Evolutionary conservation across 2,888 invertebrate species (phyloP).

Genomic region (Cheilosia vernalis): DNA sequence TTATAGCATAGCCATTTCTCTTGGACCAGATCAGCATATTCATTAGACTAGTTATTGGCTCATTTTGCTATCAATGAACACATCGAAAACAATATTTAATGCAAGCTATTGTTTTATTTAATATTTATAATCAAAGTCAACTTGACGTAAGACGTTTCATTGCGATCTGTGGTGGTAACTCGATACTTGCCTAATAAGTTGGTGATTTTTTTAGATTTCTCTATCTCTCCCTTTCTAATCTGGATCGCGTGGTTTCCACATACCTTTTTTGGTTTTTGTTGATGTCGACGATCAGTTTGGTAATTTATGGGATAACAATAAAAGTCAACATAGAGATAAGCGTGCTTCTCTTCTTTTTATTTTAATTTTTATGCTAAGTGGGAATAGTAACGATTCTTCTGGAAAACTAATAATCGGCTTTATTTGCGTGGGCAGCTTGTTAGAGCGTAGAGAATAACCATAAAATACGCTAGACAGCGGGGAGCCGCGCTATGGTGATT

Average conservation of each 20-base stretch:
- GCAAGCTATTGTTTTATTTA: neutral
- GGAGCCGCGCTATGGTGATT: neutral
- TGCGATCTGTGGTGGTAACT: neutral
- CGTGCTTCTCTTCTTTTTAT: constrained; percentile 6
- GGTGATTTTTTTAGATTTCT: constrained; percentile 17
- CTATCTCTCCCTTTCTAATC: constrained; percentile 20
- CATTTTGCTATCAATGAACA: constrained; percentile 13
- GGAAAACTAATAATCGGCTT: neutral
- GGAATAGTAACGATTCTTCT: constrained; percentile 2
- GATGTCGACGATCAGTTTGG: constrained; percentile 1
- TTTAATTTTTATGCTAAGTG: neutral
- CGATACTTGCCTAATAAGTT: constrained; percentile 12
- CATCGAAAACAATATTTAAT: neutral
- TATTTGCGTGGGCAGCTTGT: neutral
- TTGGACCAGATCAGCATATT: constrained; percentile 31
- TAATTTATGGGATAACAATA: constrained; percentile 36
- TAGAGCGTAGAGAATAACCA: neutral
- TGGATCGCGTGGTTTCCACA: neutral
- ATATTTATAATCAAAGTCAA: constrained; percentile 13
- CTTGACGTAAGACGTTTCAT: constrained; percentile 6
- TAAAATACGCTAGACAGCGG: neutral
- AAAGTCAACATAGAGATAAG: constrained; percentile 47
- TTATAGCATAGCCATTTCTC: constrained; percentile 1
- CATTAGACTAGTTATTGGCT: constrained; percentile 22
- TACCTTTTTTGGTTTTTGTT: neutral